These are phyloP conservation scores for Stenolophus ochropezus DNA, from an alignment of 2,888 invertebrate genomes.

Conservation along the genomic window DNA sequence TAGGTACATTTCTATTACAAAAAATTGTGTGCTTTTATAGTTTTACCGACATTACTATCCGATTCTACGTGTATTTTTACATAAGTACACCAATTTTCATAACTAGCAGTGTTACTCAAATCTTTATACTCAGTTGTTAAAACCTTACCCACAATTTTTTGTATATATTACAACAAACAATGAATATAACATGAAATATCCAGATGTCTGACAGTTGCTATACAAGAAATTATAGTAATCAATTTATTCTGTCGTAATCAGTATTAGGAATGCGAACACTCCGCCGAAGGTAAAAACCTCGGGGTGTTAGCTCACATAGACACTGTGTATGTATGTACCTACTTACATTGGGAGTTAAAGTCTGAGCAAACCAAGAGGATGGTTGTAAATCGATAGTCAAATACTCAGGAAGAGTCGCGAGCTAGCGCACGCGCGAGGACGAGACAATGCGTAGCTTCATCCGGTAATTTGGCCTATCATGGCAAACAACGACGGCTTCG, in stretches of 20 bases:
- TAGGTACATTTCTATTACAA: too few species aligned
- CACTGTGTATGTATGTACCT: slow-evolving; percentile 5
- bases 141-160: background rate
- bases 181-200: too few species aligned
- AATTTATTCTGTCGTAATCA: too few species aligned
- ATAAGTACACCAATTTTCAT: too few species aligned
- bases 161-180: background rate
- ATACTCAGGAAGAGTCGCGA: slow-evolving; percentile 46
- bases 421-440: background rate
- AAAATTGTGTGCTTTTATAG: too few species aligned
- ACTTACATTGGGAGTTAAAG: slow-evolving; percentile 33
- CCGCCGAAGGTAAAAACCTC: background rate
- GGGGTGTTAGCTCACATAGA: background rate
- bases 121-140: background rate
- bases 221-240: too few species aligned
- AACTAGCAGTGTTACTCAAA: too few species aligned
- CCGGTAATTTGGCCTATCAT: slow-evolving; percentile 37
- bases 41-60: too few species aligned
- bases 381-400: slow-evolving; percentile 56
- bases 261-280: too few species aligned
- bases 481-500: slow-evolving; percentile 30
- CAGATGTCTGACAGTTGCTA: too few species aligned
- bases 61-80: too few species aligned
- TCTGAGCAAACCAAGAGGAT: slow-evolving; percentile 41
- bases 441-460: slow-evolving; percentile 24